A percentile compares a stretch with the other conserved stretches of the same genome.
Evolutionary conservation across 2,888 invertebrate genomes (phyloP).

Genomic region (Sicus ferrugineus): DNA sequence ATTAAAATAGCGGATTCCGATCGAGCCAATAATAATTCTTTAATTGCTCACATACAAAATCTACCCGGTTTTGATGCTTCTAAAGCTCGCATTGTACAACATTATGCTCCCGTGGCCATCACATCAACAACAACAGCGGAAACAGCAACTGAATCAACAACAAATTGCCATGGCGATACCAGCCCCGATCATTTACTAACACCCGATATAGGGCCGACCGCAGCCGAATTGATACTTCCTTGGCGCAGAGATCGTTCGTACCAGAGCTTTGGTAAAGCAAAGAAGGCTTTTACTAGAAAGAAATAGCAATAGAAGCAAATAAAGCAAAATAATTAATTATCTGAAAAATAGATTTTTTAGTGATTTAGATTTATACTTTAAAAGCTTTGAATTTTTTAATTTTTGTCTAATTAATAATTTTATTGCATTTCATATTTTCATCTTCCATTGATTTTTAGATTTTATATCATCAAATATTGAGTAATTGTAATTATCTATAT

Average conservation of each 20-base stretch:
- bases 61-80: conserved; percentile 75
- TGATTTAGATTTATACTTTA: background rate
- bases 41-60: conserved; percentile 75
- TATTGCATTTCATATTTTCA: background rate
- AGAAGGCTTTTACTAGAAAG: too few relatives aligned
- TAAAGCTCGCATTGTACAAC: conserved; percentile 75
- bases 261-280: conserved; percentile 72
- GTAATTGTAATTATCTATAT: too few relatives aligned
- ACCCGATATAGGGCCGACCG: conserved; percentile 73
- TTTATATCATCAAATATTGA: too few relatives aligned
- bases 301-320: conserved; percentile 30
- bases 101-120: conserved; percentile 69
- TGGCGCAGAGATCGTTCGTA: conserved; percentile 83
- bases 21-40: conserved; percentile 73
- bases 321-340: conserved; percentile 32
- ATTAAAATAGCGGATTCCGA: conserved; percentile 61
- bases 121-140: conserved; percentile 50
- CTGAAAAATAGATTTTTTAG: background rate
- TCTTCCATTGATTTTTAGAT: too few relatives aligned
- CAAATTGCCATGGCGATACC: conserved; percentile 27
- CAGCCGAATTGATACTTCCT: conserved; percentile 83
- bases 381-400: conserved; percentile 31
- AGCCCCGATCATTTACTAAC: conserved; percentile 60
- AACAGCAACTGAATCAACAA: conserved; percentile 2
- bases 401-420: conserved; percentile 19